Conservation (phyloP, 1,140 invertebrate genomes). For the Prorops nasuta region DNA sequence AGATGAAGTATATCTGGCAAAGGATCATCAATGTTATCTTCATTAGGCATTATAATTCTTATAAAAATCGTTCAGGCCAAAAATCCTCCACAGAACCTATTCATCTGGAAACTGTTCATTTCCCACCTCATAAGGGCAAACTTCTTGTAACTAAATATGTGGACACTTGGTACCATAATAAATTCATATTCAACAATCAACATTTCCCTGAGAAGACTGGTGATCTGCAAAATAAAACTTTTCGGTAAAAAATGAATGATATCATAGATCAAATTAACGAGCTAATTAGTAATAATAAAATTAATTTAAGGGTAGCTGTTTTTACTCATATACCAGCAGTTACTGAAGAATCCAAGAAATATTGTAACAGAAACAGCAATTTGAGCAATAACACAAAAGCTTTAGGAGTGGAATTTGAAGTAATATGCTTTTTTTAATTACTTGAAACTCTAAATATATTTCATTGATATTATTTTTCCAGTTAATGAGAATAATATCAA, state of each 20-base stretch:
- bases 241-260: too few species aligned
- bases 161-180: slow-evolving; percentile 64
- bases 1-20: slow-evolving; percentile 75
- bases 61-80: slow-evolving; percentile 37
- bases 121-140: slow-evolving; percentile 59
- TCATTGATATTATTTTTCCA: too few species aligned
- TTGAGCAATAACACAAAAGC: slow-evolving; percentile 29
- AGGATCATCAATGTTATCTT: slow-evolving; percentile 75
- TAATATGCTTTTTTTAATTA: too few species aligned
- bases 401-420: slow-evolving; percentile 66
- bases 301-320: slow-evolving; percentile 59
- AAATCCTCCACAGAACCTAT: slow-evolving; percentile 32
- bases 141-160: slow-evolving; percentile 59
- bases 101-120: slow-evolving; percentile 70
- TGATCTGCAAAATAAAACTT: slow-evolving; percentile 54
- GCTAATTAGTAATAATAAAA: too few species aligned
- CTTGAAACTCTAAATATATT: slow-evolving; percentile 8
- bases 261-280: too few species aligned
- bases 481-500: slow-evolving; percentile 67
- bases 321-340: slow-evolving; percentile 73
- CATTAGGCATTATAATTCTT: slow-evolving; percentile 57
- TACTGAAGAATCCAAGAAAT: slow-evolving; percentile 43
- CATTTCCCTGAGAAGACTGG: slow-evolving; percentile 64
- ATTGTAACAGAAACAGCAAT: slow-evolving; percentile 37
- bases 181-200: slow-evolving; percentile 57